These are phyloP conservation scores for Odontamblyopus lacepedii DNA, from an alignment of 2,797 vertebrate genomes.

Conservation along the genomic window DNA sequence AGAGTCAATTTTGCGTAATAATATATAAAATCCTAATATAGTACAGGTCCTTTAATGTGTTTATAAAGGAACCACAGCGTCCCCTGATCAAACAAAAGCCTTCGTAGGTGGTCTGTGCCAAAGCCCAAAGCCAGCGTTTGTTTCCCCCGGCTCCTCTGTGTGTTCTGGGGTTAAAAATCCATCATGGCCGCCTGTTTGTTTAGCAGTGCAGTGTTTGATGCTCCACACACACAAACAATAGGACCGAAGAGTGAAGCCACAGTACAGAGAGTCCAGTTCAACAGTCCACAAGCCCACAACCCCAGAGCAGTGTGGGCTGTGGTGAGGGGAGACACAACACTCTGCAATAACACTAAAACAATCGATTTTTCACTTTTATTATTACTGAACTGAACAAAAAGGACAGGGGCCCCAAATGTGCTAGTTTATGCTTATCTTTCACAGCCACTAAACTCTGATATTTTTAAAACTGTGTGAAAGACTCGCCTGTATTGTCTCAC, in stretches of 20 bases:
- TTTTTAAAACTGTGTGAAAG: too few relatives aligned
- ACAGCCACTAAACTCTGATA: too few relatives aligned
- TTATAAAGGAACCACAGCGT: slow-evolving; percentile 15
- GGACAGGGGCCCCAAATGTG: not conserved
- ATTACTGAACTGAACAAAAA: not conserved
- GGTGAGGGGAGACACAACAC: not conserved
- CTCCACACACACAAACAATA: slow-evolving; percentile 14
- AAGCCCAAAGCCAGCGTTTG: slow-evolving; percentile 4
- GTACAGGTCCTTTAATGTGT: not conserved
- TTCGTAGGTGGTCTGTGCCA: slow-evolving; percentile 34
- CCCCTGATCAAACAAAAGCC: slow-evolving; percentile 32
- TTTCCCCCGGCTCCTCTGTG: slow-evolving; percentile 18
- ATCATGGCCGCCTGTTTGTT: slow-evolving; percentile 44
- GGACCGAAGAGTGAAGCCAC: not conserved
- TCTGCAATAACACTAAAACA: not conserved
- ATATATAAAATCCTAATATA: too few relatives aligned
- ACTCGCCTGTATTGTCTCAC: too few relatives aligned
- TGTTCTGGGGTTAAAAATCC: slow-evolving; percentile 32
- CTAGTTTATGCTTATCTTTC: too few relatives aligned
- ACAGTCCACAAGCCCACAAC: not conserved
- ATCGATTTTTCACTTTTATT: not conserved
- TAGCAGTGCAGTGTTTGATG: slow-evolving; percentile 35
- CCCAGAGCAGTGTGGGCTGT: slow-evolving; percentile 3
- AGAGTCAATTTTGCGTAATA: too few relatives aligned
- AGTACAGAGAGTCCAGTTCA: not conserved